Conservation (phyloP, 2,888 invertebrate genomes). For the Chesias legatella region DNA sequence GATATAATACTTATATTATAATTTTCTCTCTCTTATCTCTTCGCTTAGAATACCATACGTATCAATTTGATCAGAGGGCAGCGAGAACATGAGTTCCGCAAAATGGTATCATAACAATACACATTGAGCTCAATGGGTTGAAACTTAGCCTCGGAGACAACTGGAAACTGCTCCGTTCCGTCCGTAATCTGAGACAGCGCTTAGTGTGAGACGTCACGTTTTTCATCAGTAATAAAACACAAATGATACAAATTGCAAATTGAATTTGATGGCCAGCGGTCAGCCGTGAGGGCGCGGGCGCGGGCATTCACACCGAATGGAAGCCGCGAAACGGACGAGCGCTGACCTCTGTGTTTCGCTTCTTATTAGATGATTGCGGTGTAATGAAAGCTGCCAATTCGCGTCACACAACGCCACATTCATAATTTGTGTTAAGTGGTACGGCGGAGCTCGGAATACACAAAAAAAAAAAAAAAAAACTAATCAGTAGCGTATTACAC, state of each 20-base stretch:
- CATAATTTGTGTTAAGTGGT: constrained; percentile 6
- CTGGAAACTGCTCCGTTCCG: constrained; percentile 14
- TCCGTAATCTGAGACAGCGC: constrained; percentile 14
- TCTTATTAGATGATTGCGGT: constrained; percentile 28
- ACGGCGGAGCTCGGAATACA: too few relatives aligned
- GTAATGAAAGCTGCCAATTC: constrained; percentile 17
- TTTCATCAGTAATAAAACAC: too few relatives aligned
- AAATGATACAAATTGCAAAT: too few relatives aligned
- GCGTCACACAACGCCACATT: constrained; percentile 15
- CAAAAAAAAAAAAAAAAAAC: too few relatives aligned
- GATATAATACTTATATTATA: too few relatives aligned
- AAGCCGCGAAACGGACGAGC: constrained; percentile 23
- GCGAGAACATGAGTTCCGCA: constrained; percentile 8
- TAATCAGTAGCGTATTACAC: too few relatives aligned
- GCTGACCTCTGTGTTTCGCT: constrained; percentile 30
- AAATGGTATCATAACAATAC: constrained; percentile 20
- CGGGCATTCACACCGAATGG: constrained; percentile 28
- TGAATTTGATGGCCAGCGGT: constrained; percentile 5
- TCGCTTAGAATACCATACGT: constrained; percentile 9
- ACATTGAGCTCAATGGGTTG: constrained; percentile 24
- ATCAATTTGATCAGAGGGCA: constrained; percentile 17
- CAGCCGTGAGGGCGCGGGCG: constrained; percentile 3
- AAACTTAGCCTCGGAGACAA: constrained; percentile 13
- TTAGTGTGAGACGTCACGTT: constrained; percentile 3
- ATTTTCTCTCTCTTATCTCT: too few relatives aligned